Base-by-base conservation (phyloP, 2,888 invertebrate species). In the Pristionchus fissidentatus region DNA sequence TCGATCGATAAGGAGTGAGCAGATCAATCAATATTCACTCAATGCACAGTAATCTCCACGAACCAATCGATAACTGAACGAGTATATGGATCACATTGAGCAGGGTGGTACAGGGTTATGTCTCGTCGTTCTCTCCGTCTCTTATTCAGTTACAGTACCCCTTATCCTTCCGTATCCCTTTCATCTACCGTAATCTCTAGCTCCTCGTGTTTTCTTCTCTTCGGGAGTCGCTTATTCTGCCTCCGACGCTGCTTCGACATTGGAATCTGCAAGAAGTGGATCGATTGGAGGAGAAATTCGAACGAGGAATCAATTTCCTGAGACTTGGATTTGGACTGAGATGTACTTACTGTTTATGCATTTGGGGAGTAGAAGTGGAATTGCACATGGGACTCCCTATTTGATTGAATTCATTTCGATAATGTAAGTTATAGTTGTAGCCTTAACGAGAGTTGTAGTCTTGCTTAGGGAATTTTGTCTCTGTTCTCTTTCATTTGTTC, bases 321-420 rank as follows among this genome's bases (percentile, higher is more conserved):
- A 86, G 75, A 86, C 85, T 26, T 86, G 85, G 85, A 46, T 86
- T 29, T 86, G 86, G 86, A 57, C 46, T 4, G 41, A 84, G 0
- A 46, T 73, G 62, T 66, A 66, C 19, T 5, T 22, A 60, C 38
- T 38, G 22, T 66, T n/a, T n/a, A n/a, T n/a, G n/a, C n/a, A n/a
- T n/a, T n/a, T n/a, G n/a, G n/a, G n/a, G n/a, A n/a, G n/a, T n/a
- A n/a, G n/a, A n/a, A n/a, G n/a, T n/a, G n/a, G n/a, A n/a, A n/a
- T n/a, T n/a, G n/a, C n/a, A n/a, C n/a, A n/a, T n/a, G n/a, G n/a
- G n/a, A n/a, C n/a, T n/a, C n/a, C n/a, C n/a, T n/a, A n/a, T n/a
- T n/a, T n/a, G n/a, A n/a, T n/a, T n/a, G n/a, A n/a, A n/a, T n/a
- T n/a, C n/a, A n/a, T n/a, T n/a, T n/a, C n/a, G n/a, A n/a, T n/a